These are phyloP conservation scores for Elephantulus edwardii DNA, from an alignment of 2,113 vertebrate genomes.

Conservation along the genomic window DNA sequence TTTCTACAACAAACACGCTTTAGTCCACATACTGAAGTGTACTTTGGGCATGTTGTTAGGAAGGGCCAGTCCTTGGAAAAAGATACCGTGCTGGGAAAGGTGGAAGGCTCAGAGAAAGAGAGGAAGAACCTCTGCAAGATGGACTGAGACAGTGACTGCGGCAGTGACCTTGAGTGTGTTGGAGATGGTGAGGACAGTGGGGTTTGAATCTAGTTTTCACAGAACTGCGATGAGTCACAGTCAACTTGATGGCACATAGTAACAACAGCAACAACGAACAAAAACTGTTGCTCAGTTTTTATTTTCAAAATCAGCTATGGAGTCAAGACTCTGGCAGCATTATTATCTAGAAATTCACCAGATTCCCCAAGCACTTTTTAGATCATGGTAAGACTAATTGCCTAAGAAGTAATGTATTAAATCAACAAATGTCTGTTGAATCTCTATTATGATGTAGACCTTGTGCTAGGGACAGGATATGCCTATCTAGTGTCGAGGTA, in stretches of 20 bases:
- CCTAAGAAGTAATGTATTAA: not conserved
- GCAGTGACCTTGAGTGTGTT: no score
- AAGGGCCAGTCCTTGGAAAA: no score
- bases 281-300: not conserved
- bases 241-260: no score
- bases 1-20: slow-evolving; percentile 8
- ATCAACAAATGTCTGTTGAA: not conserved
- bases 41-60: no score
- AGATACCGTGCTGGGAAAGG: no score
- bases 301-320: not conserved
- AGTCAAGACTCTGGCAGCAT: not conserved
- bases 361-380: not conserved
- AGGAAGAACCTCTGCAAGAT: no score
- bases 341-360: not conserved
- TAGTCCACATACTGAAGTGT: not conserved
- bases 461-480: not conserved
- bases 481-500: not conserved
- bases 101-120: no score
- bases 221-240: no score
- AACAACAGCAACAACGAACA: no score
- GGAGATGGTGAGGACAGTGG: no score
- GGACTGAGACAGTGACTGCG: no score
- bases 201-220: no score
- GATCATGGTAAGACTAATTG: not conserved
- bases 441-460: not conserved